Evolutionary conservation across 1,140 invertebrate genomes (phyloP).

Genomic region (Magallana gigas): DNA sequence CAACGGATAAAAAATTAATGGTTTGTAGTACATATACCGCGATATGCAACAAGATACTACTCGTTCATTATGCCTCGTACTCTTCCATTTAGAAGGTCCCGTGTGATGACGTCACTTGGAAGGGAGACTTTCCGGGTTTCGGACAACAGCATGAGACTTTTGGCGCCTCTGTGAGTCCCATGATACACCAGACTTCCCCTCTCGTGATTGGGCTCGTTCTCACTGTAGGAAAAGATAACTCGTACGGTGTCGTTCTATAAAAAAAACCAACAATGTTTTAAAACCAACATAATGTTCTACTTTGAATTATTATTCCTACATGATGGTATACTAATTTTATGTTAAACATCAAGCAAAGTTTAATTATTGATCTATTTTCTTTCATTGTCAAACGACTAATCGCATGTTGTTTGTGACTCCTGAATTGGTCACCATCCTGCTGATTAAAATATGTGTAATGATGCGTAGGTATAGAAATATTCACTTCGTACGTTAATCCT

Average conservation of each 20-base stretch:
- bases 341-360: too few species aligned
- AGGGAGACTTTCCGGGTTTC: conserved; percentile 16
- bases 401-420: too few species aligned
- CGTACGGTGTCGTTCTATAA: conserved; percentile 55
- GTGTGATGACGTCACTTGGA: conserved; percentile 50
- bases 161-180: conserved; percentile 50
- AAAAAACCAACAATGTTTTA: not conserved
- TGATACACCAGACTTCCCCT: conserved; percentile 50
- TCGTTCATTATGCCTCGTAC: conserved; percentile 6
- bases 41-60: not conserved
- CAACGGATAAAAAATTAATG: too few species aligned
- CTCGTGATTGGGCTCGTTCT: conserved; percentile 51
- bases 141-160: conserved; percentile 53
- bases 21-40: too few species aligned
- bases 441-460: too few species aligned
- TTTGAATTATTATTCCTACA: too few species aligned
- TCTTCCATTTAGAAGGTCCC: conserved; percentile 55
- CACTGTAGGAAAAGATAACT: conserved; percentile 57
- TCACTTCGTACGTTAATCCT: too few species aligned
- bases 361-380: too few species aligned
- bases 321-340: too few species aligned
- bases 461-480: too few species aligned
- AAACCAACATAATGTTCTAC: not conserved
- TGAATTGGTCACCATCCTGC: too few species aligned
- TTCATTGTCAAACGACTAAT: too few species aligned